phyloP scores from a whole-genome alignment of 2,797 vertebrate genomes.

The Chiloscyllium punctatum region DNA sequence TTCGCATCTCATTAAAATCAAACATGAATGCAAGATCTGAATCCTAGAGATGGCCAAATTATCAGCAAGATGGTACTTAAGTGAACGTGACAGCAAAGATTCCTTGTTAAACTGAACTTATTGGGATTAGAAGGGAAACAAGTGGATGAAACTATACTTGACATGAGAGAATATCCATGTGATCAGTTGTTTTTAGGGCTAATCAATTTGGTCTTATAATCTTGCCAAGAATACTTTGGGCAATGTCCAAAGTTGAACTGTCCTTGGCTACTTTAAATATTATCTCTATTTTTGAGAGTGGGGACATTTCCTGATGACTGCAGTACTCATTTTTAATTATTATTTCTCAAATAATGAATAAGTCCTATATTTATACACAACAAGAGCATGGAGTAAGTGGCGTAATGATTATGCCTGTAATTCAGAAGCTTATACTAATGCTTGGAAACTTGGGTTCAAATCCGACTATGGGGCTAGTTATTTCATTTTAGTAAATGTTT shows the following conservation, averaged over 20 bases:
- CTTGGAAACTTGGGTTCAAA: no score
- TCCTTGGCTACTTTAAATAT: neutral
- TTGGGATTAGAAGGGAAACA: neutral
- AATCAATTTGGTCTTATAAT: neutral
- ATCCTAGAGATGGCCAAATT: neutral
- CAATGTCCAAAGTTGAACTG: neutral
- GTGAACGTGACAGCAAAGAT: neutral
- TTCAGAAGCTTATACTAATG: no score
- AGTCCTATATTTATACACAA: no score
- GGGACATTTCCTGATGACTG: no score
- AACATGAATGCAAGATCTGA: no score
- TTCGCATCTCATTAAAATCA: neutral
- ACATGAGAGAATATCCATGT: neutral
- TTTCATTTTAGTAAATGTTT: no score
- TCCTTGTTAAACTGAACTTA: neutral
- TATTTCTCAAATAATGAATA: no score
- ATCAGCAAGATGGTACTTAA: neutral
- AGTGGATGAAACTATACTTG: neutral
- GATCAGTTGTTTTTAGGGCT: neutral
- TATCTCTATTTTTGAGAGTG: neutral
- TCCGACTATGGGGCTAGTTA: no score
- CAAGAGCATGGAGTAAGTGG: no score
- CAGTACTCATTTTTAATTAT: no score
- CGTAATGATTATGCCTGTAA: no score
- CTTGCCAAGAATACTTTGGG: neutral